Evolutionary conservation across 2,113 vertebrate species (phyloP), one percentile per base, ranked within the genome.

Genomic region (Chiloscyllium plagiosum): DNA sequence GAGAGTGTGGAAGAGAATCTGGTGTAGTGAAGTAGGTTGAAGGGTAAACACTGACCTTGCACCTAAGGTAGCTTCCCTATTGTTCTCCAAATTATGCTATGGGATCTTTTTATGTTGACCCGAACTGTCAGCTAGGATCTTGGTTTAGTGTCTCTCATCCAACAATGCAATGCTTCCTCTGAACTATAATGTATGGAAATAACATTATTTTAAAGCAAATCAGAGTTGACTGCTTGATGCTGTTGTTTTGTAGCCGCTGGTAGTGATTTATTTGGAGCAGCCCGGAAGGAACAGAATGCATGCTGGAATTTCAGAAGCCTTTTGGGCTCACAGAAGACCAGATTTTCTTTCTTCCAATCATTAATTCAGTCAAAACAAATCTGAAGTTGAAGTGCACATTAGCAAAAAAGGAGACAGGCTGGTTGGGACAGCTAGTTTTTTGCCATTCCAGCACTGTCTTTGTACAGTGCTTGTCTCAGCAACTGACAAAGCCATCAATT

Each of bases 131-230:
- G 33, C n/a, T 5, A 3, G 4, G 19, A 33, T 33, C 29, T 65
- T 61, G 29, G 87, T 92, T 92, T 83, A 83, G 37, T 4, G 2
- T 83, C 78, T 47, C 19, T 2, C 56, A 4, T 90, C 29, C 15
- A 33, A 92, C 52, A 92, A 7, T 65, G 26, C 29, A 33, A 15
- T 56, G n/a, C 56, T 90, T 26, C 50, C 56, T 33, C n/a, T 2
- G 29, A n/a, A 90, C 29, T 65, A n/a, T 61, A 90, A 19, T 61
- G 24, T 90, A 90, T 90, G 87, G 87, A 90, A 90, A 90, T 90
- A 61, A n/a, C 17, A 65, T 65, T 65, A 37, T 20, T 90, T 61
- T 94, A 94, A 69, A 47, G 0, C 15, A 3, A 68, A 42, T 94
- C 37, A 50, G 37, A 33, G 24, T 95, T 95, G 68, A 72, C 69